Percentiles rank a stretch among this genome's conserved stretches.
Conservation (phyloP, 2,888 invertebrate genomes). For the Phengaris alcon region DNA sequence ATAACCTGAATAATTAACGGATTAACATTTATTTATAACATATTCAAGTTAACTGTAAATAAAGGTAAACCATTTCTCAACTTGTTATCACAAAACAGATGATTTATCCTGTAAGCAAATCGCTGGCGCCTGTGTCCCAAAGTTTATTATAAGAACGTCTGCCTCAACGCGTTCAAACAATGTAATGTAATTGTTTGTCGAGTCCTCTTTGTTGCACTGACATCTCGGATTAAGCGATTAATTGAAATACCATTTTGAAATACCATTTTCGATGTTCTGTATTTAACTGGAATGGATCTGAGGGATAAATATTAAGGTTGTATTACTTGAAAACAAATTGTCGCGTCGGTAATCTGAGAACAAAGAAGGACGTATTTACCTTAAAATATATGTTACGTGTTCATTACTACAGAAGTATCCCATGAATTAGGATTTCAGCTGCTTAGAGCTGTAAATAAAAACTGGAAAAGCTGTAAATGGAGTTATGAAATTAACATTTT, state of each 20-base stretch:
- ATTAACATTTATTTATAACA: no score
- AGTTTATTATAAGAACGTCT: constrained; percentile 43
- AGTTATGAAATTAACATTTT: no score
- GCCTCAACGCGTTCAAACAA: constrained; percentile 52
- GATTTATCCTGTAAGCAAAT: constrained; percentile 46
- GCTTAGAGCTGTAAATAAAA: no score
- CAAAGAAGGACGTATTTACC: no score
- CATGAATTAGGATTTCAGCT: no score
- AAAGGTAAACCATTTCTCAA: background rate
- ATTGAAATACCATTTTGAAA: constrained; percentile 44
- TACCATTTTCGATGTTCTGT: constrained; percentile 38
- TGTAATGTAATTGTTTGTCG: constrained; percentile 55
- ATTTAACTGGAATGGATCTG: constrained; percentile 31
- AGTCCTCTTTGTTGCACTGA: constrained; percentile 51
- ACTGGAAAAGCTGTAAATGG: no score
- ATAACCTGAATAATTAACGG: no score
- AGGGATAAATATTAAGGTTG: background rate
- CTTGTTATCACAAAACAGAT: background rate
- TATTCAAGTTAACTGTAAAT: background rate
- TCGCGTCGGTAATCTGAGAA: no score
- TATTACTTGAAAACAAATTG: background rate
- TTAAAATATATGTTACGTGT: no score
- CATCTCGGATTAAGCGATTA: constrained; percentile 52
- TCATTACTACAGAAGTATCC: no score
- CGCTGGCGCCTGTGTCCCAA: constrained; percentile 34